phyloP scores from a whole-genome alignment of 2,797 vertebrate genomes.

The Pagetopsis macropterus region DNA sequence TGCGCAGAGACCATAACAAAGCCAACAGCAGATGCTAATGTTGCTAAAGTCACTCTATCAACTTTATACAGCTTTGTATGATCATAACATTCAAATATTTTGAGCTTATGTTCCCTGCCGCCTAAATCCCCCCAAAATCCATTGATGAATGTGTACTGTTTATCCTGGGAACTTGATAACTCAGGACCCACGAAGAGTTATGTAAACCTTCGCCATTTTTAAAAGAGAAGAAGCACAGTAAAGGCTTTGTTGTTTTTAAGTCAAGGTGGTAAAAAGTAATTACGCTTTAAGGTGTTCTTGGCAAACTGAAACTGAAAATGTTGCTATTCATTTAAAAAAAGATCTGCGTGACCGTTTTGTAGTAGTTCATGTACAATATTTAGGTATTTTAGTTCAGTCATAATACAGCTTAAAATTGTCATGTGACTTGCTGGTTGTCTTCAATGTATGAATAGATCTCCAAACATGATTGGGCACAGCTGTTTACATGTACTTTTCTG shows the following conservation, averaged over 20 bases:
- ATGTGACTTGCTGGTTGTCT: background rate
- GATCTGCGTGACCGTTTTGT: background rate
- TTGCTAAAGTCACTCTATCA: background rate
- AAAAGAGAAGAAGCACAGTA: background rate
- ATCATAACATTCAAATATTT: background rate
- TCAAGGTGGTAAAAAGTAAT: background rate
- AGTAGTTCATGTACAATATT: background rate
- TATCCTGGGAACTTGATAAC: too few relatives aligned
- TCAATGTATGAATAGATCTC: background rate
- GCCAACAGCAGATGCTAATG: background rate
- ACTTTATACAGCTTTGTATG: background rate
- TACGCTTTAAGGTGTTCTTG: too few relatives aligned
- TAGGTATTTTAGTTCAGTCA: background rate
- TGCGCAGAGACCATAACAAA: conserved; percentile 6
- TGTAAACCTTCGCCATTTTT: background rate
- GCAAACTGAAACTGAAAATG: background rate
- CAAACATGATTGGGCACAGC: background rate
- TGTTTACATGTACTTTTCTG: conserved; percentile 19
- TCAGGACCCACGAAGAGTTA: background rate
- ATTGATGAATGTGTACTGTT: too few relatives aligned
- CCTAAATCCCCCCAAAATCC: too few relatives aligned
- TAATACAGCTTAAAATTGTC: background rate
- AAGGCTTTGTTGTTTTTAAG: background rate
- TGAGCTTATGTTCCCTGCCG: background rate
- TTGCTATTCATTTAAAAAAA: background rate